Base-by-base conservation (phyloP, 2,113 vertebrate species). In the Menura novaehollandiae region DNA sequence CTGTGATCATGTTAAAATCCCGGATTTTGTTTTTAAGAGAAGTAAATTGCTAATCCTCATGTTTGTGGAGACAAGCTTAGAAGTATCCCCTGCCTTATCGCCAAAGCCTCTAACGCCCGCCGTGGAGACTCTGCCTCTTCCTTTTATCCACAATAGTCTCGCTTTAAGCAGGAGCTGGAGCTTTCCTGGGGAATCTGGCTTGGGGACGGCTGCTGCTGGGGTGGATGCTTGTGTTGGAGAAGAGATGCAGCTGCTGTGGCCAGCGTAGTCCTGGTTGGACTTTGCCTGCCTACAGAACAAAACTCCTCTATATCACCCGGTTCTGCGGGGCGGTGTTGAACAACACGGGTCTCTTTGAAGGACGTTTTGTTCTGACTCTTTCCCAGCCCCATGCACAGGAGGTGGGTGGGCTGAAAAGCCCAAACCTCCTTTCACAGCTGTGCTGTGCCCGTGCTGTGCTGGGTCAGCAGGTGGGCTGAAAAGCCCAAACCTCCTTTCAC, bases 41-140 rank as follows among this genome's bases (percentile, higher is more conserved):
- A 95, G 85, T 85, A 90, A 96, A 88, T 89, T 90, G 90, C 75
- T 96, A 96, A 96, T 95, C 90, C 93, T 84, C 39, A 3, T 95
- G 92, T 96, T 96, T 96, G 95, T 94, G 79, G 85, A 96, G 90
- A 96, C 90, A 92, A 77, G 93, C 83, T 95, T 96, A 96, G 81
- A 63, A 94, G 73, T 80, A 64, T 91, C 85, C 83, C 72, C 64
- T 2, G 89, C 76, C 89, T 93, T 89, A 95, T 85, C 22, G 0
- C 84, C 67, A 59, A 79, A 95, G 91, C 87, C 68, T 62, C 33
- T 20, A 35, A 83, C 69, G 37, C 69, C 52, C 15, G 14, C 30
- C 1, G 0, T 1, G 7, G 88, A 56, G 66, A 8, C 62, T 68
- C 77, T 94, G 80, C 66, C 30, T 53, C 82, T 49, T 77, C 59